These are phyloP conservation scores for Vombatus ursinus DNA, from an alignment of 2,113 vertebrate genomes.

Conservation along the genomic window DNA sequence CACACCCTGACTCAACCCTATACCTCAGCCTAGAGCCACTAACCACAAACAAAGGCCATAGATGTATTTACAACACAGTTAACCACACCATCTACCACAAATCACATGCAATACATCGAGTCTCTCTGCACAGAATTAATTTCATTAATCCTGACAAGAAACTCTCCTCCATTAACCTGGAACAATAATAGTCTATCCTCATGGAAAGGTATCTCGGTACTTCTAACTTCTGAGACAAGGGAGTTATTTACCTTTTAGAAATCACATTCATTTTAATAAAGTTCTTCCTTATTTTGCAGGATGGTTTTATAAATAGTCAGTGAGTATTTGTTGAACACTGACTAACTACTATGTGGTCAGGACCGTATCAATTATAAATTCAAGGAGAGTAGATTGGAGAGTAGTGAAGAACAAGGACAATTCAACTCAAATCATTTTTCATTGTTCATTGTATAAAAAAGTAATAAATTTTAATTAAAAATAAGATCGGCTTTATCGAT, in stretches of 20 bases:
- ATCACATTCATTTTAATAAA: too few species aligned
- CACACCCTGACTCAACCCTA: neutral
- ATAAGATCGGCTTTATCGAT: neutral
- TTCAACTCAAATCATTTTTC: neutral
- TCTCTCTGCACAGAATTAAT: neutral
- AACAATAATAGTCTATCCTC: neutral
- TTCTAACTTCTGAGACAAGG: neutral
- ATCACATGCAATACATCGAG: rapidly evolving
- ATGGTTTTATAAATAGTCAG: neutral
- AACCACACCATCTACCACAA: neutral
- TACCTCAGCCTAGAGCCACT: neutral
- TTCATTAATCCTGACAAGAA: neutral
- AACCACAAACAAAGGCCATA: neutral
- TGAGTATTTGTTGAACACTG: neutral
- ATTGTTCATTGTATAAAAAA: neutral
- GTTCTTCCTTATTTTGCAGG: neutral
- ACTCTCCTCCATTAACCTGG: neutral
- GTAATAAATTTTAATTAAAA: neutral
- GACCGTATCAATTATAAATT: neutral
- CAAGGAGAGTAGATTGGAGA: neutral
- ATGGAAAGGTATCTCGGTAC: rapidly evolving
- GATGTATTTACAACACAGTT: neutral
- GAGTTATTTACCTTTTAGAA: neutral
- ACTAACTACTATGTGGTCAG: neutral
- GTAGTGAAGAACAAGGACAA: neutral